Conservation (phyloP, 2,113 vertebrate species). For the Eretmochelys imbricata region DNA sequence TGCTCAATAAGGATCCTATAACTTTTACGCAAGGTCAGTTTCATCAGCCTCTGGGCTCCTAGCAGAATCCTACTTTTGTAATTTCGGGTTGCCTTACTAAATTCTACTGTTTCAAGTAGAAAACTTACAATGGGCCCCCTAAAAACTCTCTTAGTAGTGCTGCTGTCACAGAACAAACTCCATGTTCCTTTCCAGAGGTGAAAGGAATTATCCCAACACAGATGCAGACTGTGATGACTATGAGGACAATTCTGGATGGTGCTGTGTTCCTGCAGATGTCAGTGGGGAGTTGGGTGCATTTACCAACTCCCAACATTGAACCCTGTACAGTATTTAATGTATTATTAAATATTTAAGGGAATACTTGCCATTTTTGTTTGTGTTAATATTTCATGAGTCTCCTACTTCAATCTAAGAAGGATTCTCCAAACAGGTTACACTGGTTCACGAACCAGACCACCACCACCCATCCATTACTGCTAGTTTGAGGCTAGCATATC, state of each 20-base stretch:
- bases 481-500: background rate
- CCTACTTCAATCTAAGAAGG: background rate
- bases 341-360: background rate
- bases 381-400: background rate
- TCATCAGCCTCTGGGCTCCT: background rate
- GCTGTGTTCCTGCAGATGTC: background rate
- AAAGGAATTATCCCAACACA: slow-evolving; percentile 1
- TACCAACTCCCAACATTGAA: background rate
- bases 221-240: background rate
- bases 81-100: background rate
- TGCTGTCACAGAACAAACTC: background rate
- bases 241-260: background rate
- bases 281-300: background rate
- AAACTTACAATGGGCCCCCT: background rate
- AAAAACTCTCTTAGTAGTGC: background rate
- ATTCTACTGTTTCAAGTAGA: background rate
- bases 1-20: background rate
- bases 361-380: background rate
- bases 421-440: background rate
- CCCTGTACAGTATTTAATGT: background rate
- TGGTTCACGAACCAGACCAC: background rate
- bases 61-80: background rate
- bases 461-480: background rate
- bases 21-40: background rate
- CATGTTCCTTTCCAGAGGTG: background rate